Evolutionary conservation across 2,888 invertebrate genomes (phyloP).

Genomic region (Cerastoderma edule): DNA sequence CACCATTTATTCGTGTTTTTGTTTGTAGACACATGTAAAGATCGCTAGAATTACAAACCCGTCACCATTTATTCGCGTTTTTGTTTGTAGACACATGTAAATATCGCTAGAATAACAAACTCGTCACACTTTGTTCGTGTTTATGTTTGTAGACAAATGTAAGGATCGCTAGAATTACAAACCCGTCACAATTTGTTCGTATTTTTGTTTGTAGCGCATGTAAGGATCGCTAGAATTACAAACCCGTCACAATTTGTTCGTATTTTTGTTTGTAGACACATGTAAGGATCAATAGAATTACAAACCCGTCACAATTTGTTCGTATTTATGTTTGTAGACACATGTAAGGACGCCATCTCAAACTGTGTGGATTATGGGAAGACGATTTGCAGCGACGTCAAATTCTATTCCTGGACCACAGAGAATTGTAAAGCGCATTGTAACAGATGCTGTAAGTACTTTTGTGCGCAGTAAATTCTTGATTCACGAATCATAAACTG

Average conservation of each 20-base stretch:
- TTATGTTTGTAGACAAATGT: background rate
- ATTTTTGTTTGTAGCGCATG: background rate
- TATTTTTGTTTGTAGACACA: background rate
- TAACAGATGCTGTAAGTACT: slow-evolving; percentile 53
- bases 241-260: background rate
- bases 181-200: background rate
- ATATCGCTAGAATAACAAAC: no score
- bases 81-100: no score
- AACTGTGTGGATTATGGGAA: slow-evolving; percentile 48
- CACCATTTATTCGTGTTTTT: no score
- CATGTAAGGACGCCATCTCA: slow-evolving; percentile 36
- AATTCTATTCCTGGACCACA: slow-evolving; percentile 51
- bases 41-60: no score
- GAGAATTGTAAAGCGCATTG: slow-evolving; percentile 55
- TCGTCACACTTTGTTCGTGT: no score
- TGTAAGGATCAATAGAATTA: background rate
- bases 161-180: background rate
- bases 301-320: background rate
- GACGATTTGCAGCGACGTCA: slow-evolving; percentile 44
- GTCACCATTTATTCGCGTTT: no score
- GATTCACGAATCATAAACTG: no score
- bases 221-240: background rate
- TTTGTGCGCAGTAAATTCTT: no score
- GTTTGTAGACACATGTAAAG: no score
- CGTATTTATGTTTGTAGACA: slow-evolving; percentile 22